Evolutionary conservation across 2,113 vertebrate genomes (phyloP), one percentile per base, ranked within the genome.

Genomic region (Oceanodroma tethys): DNA sequence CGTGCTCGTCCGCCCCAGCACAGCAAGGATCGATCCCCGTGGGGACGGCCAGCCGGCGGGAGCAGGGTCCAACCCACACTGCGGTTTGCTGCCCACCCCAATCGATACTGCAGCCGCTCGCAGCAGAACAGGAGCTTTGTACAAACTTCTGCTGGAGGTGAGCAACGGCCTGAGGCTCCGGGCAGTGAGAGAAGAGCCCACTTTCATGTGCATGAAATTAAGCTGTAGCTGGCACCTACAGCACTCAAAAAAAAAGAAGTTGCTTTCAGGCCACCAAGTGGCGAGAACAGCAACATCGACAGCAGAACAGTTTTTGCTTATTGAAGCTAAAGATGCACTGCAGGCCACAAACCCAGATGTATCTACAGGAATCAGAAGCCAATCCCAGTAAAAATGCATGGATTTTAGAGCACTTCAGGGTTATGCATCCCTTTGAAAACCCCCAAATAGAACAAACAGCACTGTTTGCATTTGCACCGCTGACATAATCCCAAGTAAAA

Each of bases 41-140:
- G 0, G 71, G 62, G 30, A 42, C 16, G 2, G n/a, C 0, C 18
- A 6, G 18, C 21, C 18, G 0, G 16, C 2, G 1, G 40, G 62
- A 56, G 20, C 81, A 56, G 34, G 50, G 50, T 45, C 62, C 48
- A 25, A 23, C 42, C 47, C 10, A 11, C 8, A 3, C 40, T 5
- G 36, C 6, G 0, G 7, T 34, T 52, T 22, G 78, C 55, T 55
- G 72, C 36, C 47, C 56, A 11, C 5, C 47, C 55, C 29, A 0
- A 11, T 1, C 4, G 3, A 48, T 25, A 2, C 42, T 11, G 48
- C 60, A 53, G n/a, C 71, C 0, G 1, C 52, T 29, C 4, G 7
- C 81, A 34, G 23, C 12, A 3, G 45, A 40, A 30, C 20, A 5
- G 29, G 32, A 25, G 43, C 76, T 81, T 16, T 34, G 81, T 16